Conservation (phyloP, 2,113 vertebrate species). For the Amblyornis subalaris region DNA sequence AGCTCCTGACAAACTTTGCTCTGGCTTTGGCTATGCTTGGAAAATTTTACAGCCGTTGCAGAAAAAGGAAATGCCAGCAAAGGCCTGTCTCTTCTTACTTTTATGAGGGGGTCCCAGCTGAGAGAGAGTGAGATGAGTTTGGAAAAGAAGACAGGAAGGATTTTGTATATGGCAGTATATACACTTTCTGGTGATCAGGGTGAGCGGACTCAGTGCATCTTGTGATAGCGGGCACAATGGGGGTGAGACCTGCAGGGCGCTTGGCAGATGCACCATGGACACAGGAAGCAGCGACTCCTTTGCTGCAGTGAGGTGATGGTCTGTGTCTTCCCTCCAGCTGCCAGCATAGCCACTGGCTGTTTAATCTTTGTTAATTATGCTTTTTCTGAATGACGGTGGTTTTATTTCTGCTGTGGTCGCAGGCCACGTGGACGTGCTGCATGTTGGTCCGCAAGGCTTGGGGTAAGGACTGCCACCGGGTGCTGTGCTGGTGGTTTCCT, state of each 20-base stretch:
- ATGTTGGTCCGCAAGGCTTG: accelerated
- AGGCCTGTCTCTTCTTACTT: slow-evolving; percentile 61
- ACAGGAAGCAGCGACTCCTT: not conserved
- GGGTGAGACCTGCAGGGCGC: accelerated
- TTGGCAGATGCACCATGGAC: accelerated
- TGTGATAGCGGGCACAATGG: accelerated
- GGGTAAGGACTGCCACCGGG: not conserved
- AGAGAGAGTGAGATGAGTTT: not conserved
- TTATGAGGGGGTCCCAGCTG: slow-evolving; percentile 57
- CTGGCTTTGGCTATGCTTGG: slow-evolving; percentile 54
- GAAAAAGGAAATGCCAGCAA: slow-evolving; percentile 67
- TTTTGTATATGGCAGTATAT: not conserved
- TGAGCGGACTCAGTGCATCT: accelerated
- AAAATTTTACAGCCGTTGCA: slow-evolving; percentile 69
- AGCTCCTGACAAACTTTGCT: slow-evolving; percentile 63
- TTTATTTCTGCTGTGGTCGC: not conserved
- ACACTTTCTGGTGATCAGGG: not conserved
- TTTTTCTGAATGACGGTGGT: not conserved
- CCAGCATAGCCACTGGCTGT: not conserved
- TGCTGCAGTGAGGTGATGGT: not conserved
- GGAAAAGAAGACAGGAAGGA: slow-evolving; percentile 14
- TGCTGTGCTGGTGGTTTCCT: not conserved
- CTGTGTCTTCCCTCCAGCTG: not conserved
- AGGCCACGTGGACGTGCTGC: accelerated
- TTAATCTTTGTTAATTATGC: not conserved